Percentiles rank a stretch among this genome's conserved stretches.
These are phyloP conservation scores for Pseudopleuronectes americanus DNA, from an alignment of 2,797 vertebrate species.

Conservation along the genomic window DNA sequence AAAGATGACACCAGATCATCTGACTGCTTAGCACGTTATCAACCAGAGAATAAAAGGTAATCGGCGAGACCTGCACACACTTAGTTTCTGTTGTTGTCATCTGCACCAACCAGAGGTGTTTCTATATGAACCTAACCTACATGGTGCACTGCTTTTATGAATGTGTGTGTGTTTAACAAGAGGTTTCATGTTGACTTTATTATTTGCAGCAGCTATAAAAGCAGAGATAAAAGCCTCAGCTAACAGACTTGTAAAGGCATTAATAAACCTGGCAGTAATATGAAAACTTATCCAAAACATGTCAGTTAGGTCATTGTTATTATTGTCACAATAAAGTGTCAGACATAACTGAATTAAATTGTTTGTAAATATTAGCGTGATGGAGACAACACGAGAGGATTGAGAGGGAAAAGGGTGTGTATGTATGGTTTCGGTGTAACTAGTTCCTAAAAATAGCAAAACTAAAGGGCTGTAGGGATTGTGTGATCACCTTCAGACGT, in stretches of 20 bases:
- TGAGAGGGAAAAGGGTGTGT: background rate
- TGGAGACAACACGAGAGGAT: too few relatives aligned
- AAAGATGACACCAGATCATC: background rate
- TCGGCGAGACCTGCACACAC: background rate
- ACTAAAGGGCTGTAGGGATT: background rate
- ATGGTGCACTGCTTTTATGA: background rate
- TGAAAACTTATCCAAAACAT: constrained; percentile 13
- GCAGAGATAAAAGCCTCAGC: constrained; percentile 48
- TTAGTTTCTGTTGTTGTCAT: background rate
- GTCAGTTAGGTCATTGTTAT: constrained; percentile 16
- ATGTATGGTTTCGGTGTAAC: background rate
- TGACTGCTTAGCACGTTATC: constrained; percentile 19
- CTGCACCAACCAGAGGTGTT: background rate
- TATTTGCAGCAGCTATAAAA: constrained; percentile 42
- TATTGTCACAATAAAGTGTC: background rate
- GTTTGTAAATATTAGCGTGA: background rate
- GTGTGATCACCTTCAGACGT: constrained; percentile 1
- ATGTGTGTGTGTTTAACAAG: constrained; percentile 5
- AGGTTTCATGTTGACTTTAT: constrained; percentile 24
- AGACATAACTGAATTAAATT: constrained; percentile 2
- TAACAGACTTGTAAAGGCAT: constrained; percentile 50
- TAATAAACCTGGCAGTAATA: constrained; percentile 2
- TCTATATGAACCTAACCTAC: background rate
- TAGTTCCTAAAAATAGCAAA: constrained; percentile 12
- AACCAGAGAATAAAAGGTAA: background rate